Evolutionary conservation across 2,888 invertebrate genomes (phyloP).

Genomic region (Lasioglossum zephyrum): DNA sequence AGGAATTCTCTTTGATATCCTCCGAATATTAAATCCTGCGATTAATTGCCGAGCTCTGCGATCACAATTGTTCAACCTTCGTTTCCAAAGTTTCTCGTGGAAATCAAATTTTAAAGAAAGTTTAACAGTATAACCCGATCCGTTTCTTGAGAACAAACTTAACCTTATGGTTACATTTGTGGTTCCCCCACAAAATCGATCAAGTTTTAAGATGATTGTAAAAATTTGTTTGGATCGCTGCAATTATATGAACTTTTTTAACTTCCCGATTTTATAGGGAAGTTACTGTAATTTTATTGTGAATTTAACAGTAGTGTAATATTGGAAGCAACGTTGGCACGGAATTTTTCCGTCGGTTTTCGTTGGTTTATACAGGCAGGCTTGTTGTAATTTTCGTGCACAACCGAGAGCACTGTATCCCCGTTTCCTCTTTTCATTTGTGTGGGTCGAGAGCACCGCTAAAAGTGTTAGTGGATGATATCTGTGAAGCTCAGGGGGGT

Average conservation of each 20-base stretch:
- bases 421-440: not conserved
- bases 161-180: not conserved
- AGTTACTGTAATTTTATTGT: no score
- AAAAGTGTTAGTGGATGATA: constrained; percentile 8
- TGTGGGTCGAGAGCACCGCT: not conserved
- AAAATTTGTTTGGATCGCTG: no score
- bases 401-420: not conserved
- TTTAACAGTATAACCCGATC: not conserved
- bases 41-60: not conserved
- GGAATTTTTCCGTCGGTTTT: not conserved
- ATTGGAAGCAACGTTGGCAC: not conserved
- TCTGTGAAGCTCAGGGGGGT: not conserved
- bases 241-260: not conserved
- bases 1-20: not conserved
- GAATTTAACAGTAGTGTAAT: not conserved
- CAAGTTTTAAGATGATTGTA: no score
- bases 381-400: not conserved
- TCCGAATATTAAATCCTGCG: not conserved
- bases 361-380: not conserved
- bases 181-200: no score
- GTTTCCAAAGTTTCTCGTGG: not conserved
- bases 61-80: constrained; percentile 1
- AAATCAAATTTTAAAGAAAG: not conserved
- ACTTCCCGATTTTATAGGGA: no score
- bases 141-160: not conserved